Percentiles rank a stretch among this genome's conserved stretches.
Conservation (phyloP, 2,888 invertebrate species). For the Hydraecia micacea region DNA sequence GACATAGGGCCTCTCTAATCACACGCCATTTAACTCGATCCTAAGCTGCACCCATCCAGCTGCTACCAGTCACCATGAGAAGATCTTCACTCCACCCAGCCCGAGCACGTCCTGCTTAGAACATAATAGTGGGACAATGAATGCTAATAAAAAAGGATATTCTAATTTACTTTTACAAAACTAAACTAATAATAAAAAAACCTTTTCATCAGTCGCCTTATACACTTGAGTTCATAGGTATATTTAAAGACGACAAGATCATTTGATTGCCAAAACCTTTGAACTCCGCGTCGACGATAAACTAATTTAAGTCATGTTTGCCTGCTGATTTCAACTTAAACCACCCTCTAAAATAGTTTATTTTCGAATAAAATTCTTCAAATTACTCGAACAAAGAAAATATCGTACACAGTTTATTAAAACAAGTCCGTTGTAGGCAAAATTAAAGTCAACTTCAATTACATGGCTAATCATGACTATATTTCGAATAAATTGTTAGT, state of each 20-base stretch:
- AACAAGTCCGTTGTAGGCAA: constrained; percentile 47
- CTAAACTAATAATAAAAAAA: constrained; percentile 18
- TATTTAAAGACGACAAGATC: constrained; percentile 49
- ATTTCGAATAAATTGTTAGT: constrained; percentile 43
- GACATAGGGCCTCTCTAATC: not conserved
- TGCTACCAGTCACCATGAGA: not conserved
- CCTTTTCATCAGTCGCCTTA: not conserved
- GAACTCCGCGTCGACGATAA: constrained; percentile 42
- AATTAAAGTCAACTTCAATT: constrained; percentile 63
- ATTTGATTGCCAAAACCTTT: constrained; percentile 56
- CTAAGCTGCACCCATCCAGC: not conserved
- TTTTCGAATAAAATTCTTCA: constrained; percentile 48
- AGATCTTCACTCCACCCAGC: no score
- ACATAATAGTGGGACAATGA: not conserved
- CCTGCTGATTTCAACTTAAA: constrained; percentile 48
- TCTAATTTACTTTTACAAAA: not conserved
- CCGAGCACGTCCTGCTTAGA: no score
- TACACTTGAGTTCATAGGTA: constrained; percentile 32
- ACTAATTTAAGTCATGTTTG: constrained; percentile 59
- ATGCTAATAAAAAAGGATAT: not conserved
- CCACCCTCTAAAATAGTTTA: constrained; percentile 39
- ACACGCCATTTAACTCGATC: not conserved
- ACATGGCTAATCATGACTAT: constrained; percentile 50
- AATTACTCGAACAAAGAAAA: constrained; percentile 59
- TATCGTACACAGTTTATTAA: constrained; percentile 49